Conservation (phyloP, 2,888 invertebrate genomes). For the Parthenolecanium corni region DNA sequence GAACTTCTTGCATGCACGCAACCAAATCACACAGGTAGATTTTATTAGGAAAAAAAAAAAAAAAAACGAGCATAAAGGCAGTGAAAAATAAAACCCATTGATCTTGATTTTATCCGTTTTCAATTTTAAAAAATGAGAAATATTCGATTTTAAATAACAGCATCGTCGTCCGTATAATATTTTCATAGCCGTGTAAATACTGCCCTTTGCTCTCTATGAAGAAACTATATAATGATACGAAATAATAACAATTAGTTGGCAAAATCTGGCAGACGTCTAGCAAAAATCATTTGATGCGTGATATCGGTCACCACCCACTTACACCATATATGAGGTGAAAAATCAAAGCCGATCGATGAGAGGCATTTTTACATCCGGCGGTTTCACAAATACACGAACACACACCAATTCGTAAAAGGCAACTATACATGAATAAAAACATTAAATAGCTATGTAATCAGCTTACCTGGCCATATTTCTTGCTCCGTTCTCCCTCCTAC, state of each 20-base stretch:
- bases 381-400: constrained; percentile 8
- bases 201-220: background rate
- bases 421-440: too few species aligned
- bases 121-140: too few species aligned
- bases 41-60: too few species aligned
- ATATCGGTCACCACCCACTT: constrained; percentile 26
- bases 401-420: too few species aligned
- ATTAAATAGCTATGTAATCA: constrained; percentile 5
- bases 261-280: constrained; percentile 20
- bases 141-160: too few species aligned
- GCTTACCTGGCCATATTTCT: constrained; percentile 8
- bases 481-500: background rate
- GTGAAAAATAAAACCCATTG: too few species aligned
- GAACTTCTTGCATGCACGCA: too few species aligned
- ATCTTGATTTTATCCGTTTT: too few species aligned
- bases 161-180: too few species aligned
- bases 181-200: background rate
- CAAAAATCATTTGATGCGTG: constrained; percentile 23
- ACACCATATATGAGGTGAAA: too few species aligned
- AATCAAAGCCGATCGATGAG: constrained; percentile 8
- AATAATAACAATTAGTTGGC: constrained; percentile 16
- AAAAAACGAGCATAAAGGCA: too few species aligned
- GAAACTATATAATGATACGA: background rate
- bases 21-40: too few species aligned
- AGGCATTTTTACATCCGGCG: background rate